Evolutionary conservation across 2,888 invertebrate species (phyloP), one percentile per base, ranked within the genome.

Genomic region (Pristionchus arcanus): DNA sequence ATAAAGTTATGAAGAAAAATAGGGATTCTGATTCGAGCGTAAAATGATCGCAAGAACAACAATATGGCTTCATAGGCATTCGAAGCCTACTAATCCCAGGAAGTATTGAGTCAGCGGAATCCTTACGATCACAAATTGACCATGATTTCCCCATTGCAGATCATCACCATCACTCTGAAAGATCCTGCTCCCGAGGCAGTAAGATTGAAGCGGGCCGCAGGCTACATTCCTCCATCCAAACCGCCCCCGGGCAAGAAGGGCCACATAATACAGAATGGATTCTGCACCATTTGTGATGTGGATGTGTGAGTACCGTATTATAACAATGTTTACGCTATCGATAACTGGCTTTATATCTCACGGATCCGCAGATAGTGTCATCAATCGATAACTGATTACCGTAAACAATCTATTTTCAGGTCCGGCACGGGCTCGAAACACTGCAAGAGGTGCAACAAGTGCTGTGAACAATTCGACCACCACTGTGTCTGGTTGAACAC

Each of bases 401-500:
- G 11, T 68, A 55, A 19, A 16, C 55, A 55, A 4, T 4, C 0
- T 37, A 28, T 74, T 74, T 19, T n/a, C 55, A 84, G 59, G 28
- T 84, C 31, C 31, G 31, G 42, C 59, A 28, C 94, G 42, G 94
- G 93, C 90, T 95, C 96, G 13, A 99, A 99, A 95, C 99, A 99
- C 95, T 99, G 99, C 95, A 97, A 97, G 94, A 97, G 97, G 93
- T 99, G 99, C 96, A 99, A 99, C 96, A 99, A 99, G 93, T 99
- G 99, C 96, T 97, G 99, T 87, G 97, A 97, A 25, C 96, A 97
- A 90, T 99, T 99, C 96, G 98, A 99, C 95, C 98, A 98, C 96
- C 98, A 99, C 96, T 99, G 98, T 96, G 98, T 98, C 96, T 99
- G 99, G 98, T 96, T 99, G 93, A 99, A 99, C 96, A 98, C 98